Evolutionary conservation across 92 coral and sea anemone genomes (phyloP), one percentile per base, ranked within the genome.

Genomic region (Metridium senile): DNA sequence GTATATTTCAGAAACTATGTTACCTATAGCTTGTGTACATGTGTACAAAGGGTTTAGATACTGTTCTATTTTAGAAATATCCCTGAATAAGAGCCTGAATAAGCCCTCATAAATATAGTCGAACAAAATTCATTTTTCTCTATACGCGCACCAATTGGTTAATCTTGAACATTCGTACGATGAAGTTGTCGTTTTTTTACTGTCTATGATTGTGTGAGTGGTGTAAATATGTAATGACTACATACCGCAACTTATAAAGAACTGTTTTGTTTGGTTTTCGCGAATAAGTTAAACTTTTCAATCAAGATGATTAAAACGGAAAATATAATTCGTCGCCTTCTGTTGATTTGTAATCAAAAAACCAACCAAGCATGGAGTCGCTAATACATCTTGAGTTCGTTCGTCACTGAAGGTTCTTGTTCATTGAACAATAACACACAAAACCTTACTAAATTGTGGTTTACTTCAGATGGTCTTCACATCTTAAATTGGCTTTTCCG

Each of bases 201-300:
- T 21, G 28, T 35, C 46, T 28, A 13, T 23, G 29, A n/a, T 73
- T 73, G 78, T 30, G 34, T 62, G 26, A 62, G 21, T 73, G 34
- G 67, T 10, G 23, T 73, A 73, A 57, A 73, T 73, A 73, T 33
- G 23, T 73, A 73, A 73, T 56, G 57, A 22, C 54, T 70, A 58
- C 78, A 58, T 58, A 58, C 78, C 68, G 33, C 78, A 73, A 58
- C 16, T 33, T 9, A 28, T 73, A 47, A 57, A 58, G 78, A 57
- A 35, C 19, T 10, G 34, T 13, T 73, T 73, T 73, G 78, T 73
- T 73, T 73, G 78, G 57, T 57, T 73, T 58, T 58, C 47, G 68
- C 78, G 49, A 73, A 30, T 73, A 73, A 18, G 39, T 9, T 33
- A 53, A 1, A 73, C 32, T 58, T 73, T 63, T 73, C 56, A 73